Evolutionary conservation across 2,113 vertebrate species (phyloP).

Genomic region (Mixornis gularis): DNA sequence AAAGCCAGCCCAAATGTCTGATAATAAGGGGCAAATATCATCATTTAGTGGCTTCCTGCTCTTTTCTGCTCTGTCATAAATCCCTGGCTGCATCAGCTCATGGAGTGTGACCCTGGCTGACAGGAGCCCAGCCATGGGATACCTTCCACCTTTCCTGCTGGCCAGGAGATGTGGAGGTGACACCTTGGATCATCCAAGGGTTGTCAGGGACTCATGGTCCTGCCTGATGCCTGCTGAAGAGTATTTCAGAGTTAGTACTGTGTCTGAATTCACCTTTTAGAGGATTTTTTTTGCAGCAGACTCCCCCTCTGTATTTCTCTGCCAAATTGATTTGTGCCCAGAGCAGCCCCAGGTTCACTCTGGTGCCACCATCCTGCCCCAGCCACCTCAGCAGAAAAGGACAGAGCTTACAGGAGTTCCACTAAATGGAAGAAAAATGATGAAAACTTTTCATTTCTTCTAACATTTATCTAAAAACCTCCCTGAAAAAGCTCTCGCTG

Average conservation of each 20-base stretch:
- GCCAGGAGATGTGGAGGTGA: not conserved
- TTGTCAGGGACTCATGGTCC: accelerated
- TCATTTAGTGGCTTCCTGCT: not conserved
- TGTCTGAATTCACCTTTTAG: not conserved
- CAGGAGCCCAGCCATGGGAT: not conserved
- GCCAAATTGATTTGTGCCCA: not conserved
- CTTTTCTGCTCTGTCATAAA: not conserved
- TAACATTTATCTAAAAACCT: not conserved
- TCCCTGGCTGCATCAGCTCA: not conserved
- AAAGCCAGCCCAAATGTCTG: not conserved
- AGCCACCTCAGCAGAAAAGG: not conserved
- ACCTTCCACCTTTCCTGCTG: not conserved
- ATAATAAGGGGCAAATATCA: not conserved
- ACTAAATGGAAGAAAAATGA: not conserved
- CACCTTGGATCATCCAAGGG: not conserved
- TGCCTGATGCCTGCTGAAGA: not conserved
- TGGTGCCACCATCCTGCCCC: not conserved
- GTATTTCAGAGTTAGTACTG: not conserved
- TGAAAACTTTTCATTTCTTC: not conserved
- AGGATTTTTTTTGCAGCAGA: not conserved
- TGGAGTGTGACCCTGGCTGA: not conserved
- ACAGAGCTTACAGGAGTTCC: not conserved
- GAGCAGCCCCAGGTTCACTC: not conserved
- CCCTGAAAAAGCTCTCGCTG: not conserved
- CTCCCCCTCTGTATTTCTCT: accelerated